These are phyloP conservation scores for Euura lappo DNA, from an alignment of 1,140 invertebrate species.

Conservation along the genomic window DNA sequence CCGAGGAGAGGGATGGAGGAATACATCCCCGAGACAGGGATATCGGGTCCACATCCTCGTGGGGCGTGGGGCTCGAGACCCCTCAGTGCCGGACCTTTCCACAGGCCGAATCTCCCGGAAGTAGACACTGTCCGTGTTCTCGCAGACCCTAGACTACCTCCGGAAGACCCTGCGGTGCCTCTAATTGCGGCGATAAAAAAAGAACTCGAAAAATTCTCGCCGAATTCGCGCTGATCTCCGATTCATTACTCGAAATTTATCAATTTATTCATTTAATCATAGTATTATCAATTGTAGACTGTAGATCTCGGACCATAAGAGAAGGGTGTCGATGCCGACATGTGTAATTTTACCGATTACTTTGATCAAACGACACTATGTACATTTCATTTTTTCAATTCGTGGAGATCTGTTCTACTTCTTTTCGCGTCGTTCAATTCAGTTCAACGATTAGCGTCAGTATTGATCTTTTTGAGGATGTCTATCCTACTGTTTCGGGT, in stretches of 20 bases:
- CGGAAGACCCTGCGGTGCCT: slow-evolving; percentile 68
- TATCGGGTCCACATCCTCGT: slow-evolving; percentile 41
- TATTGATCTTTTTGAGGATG: too few relatives aligned
- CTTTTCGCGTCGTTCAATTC: too few relatives aligned
- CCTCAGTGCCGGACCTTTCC: slow-evolving; percentile 68
- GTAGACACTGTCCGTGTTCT: slow-evolving; percentile 59
- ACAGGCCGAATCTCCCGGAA: slow-evolving; percentile 58
- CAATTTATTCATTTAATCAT: not conserved
- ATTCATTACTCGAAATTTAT: not conserved
- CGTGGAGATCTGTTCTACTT: too few relatives aligned
- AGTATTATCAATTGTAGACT: slow-evolving; percentile 1
- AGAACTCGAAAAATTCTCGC: slow-evolving; percentile 64
- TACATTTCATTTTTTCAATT: too few relatives aligned
- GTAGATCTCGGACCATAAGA: not conserved
- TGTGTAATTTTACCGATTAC: too few relatives aligned
- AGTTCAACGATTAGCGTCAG: too few relatives aligned
- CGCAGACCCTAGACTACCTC: slow-evolving; percentile 56
- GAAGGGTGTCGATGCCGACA: too few relatives aligned
- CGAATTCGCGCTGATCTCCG: not conserved
- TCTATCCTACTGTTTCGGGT: too few relatives aligned
- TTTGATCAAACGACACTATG: too few relatives aligned
- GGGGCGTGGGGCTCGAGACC: slow-evolving; percentile 64
- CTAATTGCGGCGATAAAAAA: slow-evolving; percentile 69
- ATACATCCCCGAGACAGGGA: slow-evolving; percentile 42
- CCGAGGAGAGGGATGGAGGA: slow-evolving; percentile 31